Base-by-base conservation (phyloP, 1,140 invertebrate species). In the Drosophila parvula region DNA sequence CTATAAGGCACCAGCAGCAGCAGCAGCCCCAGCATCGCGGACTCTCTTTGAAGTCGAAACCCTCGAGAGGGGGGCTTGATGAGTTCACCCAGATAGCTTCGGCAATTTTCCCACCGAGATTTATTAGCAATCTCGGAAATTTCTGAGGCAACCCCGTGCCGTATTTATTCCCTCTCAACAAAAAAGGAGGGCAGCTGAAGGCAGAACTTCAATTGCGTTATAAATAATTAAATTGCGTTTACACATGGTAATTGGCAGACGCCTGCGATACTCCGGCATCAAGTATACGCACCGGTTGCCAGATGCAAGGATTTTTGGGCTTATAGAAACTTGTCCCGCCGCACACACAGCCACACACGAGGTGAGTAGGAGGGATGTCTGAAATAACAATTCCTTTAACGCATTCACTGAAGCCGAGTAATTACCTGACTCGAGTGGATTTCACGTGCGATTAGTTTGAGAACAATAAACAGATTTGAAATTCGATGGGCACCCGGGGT, bases 211-310 rank as follows among this genome's bases (percentile, higher is more conserved):
- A 84, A 84, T 80, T 84, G 79, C 63, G 74, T 61, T 74, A 61
- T 63, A 80, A 70, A 75, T 75, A 86, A 88, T 86, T 86, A 77
- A 86, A 88, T 82, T 82, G 65, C 65, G 65, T 65, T 88, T 82
- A 65, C 82, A 71, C 70, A 69, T 82, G 75, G 68, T 88, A 86
- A 86, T 88, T 65, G 73, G 47, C 51, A 59, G 60, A 38, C 55
- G 53, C 32, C 34, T 34, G 51, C 62, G 50, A 65, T 75, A 45
- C 61, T 14, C 41, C 18, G 27, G 14, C 27, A 62, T 56, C 43
- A 32, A 43, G 45, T 53, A 47, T 56, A 43, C 58, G 43, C 48
- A 14, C 27, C n/a, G 1, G 22, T 30, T 55, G 32, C 40, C 40
- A 34, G 18, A 32, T 34, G 45, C 70, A 51, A 57, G 50, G 51